Conservation (phyloP, 2,888 invertebrate genomes). For the Cerceris ruficornis region DNA sequence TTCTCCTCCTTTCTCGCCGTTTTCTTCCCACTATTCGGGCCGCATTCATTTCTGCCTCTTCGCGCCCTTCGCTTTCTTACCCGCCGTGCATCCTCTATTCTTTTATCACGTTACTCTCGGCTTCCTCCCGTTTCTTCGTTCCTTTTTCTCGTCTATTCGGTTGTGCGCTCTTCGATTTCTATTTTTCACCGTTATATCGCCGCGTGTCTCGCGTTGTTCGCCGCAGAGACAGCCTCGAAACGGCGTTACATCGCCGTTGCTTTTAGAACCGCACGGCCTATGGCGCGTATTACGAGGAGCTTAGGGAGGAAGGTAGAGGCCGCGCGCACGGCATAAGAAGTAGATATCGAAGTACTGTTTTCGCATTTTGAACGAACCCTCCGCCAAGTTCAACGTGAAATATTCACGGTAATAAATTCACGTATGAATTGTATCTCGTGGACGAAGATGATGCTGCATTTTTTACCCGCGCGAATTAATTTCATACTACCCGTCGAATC, state of each 20-base stretch:
- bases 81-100: neutral
- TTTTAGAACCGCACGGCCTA: neutral
- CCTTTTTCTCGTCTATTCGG: conserved; percentile 17
- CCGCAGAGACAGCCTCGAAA: conserved; percentile 15
- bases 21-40: conserved; percentile 31
- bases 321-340: neutral
- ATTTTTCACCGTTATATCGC: no score
- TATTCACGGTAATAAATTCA: no score
- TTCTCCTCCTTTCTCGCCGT: conserved; percentile 23
- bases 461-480: no score
- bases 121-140: neutral
- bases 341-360: neutral
- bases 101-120: neutral
- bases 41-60: conserved; percentile 12
- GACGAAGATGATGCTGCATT: no score
- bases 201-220: no score
- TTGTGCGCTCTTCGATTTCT: conserved; percentile 3
- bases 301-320: neutral
- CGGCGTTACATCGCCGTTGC: conserved; percentile 1
- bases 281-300: neutral
- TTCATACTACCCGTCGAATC: no score
- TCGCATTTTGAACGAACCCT: neutral
- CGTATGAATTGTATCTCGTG: no score
- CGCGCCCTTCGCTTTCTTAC: conserved; percentile 7
- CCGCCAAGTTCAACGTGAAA: neutral